Conservation (phyloP, 2,797 vertebrate species). For the Trachops cirrhosus region DNA sequence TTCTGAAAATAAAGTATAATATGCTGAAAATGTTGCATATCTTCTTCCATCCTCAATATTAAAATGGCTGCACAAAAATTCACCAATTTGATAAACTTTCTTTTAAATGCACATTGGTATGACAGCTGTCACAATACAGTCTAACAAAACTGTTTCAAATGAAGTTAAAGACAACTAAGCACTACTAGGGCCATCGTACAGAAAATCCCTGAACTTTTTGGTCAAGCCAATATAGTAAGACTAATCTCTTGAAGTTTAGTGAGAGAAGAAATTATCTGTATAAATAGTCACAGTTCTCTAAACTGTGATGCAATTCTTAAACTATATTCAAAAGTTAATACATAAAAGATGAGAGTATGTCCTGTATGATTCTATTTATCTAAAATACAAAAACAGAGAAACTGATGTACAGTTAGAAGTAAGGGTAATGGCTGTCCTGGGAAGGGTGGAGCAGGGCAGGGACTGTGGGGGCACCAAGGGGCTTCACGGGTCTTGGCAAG, state of each 20-base stretch:
- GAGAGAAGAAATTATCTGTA: not conserved
- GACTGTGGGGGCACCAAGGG: not conserved
- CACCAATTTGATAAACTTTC: not conserved
- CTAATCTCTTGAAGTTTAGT: not conserved
- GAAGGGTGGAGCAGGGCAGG: not conserved
- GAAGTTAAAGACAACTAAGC: not conserved
- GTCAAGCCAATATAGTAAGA: not conserved
- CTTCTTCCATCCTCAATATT: not conserved
- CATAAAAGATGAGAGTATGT: not conserved
- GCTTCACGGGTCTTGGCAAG: not conserved
- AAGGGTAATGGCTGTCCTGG: not conserved
- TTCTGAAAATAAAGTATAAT: not conserved
- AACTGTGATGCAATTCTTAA: conserved; percentile 15
- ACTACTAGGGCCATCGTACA: not conserved
- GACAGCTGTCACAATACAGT: not conserved
- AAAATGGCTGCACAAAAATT: not conserved
- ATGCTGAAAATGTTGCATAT: not conserved
- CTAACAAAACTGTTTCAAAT: not conserved
- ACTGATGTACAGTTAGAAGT: not conserved
- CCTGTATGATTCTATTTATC: not conserved
- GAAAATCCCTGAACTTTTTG: not conserved
- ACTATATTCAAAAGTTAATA: conserved; percentile 37
- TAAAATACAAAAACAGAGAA: not conserved
- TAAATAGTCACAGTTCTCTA: conserved; percentile 17
- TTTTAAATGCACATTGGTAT: not conserved